Conservation (phyloP, 2,113 vertebrate genomes). For the Notechis scutatus region DNA sequence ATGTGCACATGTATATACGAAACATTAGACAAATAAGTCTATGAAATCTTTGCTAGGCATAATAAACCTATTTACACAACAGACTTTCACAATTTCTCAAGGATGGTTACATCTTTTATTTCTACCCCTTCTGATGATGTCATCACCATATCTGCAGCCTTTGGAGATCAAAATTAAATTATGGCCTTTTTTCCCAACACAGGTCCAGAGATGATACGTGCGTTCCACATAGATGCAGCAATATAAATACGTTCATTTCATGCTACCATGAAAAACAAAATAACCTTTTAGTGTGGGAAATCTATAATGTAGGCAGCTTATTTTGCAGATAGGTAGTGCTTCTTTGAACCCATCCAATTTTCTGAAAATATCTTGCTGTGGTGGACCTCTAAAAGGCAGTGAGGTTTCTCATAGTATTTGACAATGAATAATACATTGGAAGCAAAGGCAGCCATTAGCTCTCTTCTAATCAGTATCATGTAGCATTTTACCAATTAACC, state of each 20-base stretch:
- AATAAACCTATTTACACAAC: background rate
- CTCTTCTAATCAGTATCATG: slow-evolving; percentile 78
- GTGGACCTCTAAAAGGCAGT: slow-evolving; percentile 11
- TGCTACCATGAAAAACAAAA: background rate
- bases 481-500: slow-evolving; percentile 88
- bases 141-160: background rate
- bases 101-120: background rate
- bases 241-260: background rate
- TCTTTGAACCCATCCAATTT: slow-evolving; percentile 1
- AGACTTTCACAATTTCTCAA: background rate
- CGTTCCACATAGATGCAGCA: background rate
- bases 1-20: background rate
- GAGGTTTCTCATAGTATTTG: background rate
- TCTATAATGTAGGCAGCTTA: background rate
- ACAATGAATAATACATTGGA: slow-evolving; percentile 63
- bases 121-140: background rate
- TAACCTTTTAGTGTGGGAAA: background rate
- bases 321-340: background rate
- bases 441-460: slow-evolving; percentile 59
- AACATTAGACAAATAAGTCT: background rate
- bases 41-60: background rate
- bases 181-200: background rate
- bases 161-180: background rate
- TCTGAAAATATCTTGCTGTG: slow-evolving; percentile 30
- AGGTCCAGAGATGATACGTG: background rate